A percentile compares a stretch with the other conserved stretches of the same genome.
phyloP scores from a whole-genome alignment of 1,140 invertebrate species.

The Pogonus chalceus region DNA sequence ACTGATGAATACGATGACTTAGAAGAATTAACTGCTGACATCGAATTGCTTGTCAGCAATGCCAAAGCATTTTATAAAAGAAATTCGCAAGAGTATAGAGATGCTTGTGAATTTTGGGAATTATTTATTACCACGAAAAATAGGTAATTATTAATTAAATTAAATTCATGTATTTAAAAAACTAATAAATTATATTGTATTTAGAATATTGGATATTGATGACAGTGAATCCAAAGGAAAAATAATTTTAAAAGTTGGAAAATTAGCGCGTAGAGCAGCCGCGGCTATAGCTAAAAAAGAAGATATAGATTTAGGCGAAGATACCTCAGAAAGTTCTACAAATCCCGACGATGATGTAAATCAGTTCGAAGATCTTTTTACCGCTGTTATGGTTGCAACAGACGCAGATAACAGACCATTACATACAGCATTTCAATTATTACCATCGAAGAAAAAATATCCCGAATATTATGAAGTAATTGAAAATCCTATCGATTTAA shows the following conservation, averaged over 20 bases:
- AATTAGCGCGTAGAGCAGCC: slow-evolving; percentile 33
- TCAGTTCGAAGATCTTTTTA: slow-evolving; percentile 70
- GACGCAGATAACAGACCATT: slow-evolving; percentile 68
- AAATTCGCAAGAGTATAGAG: slow-evolving; percentile 76
- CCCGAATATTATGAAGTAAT: slow-evolving; percentile 97
- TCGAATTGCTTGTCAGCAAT: slow-evolving; percentile 82
- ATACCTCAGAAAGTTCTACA: slow-evolving; percentile 59
- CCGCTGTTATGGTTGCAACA: slow-evolving; percentile 67
- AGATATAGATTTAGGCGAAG: slow-evolving; percentile 41
- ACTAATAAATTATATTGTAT: not conserved
- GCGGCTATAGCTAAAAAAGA: slow-evolving; percentile 33
- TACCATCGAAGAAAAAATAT: slow-evolving; percentile 85
- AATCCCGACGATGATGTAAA: slow-evolving; percentile 60
- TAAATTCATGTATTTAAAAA: not conserved
- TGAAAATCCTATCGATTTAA: slow-evolving; percentile 89
- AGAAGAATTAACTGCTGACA: slow-evolving; percentile 75
- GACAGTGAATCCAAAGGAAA: slow-evolving; percentile 46
- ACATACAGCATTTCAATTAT: slow-evolving; percentile 75
- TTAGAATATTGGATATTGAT: slow-evolving; percentile 35
- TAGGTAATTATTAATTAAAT: slow-evolving; percentile 24
- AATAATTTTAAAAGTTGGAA: slow-evolving; percentile 46
- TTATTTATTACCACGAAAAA: slow-evolving; percentile 53
- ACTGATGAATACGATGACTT: slow-evolving; percentile 88
- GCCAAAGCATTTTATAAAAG: slow-evolving; percentile 90
- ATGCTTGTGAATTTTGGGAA: slow-evolving; percentile 85